phyloP scores from a whole-genome alignment of 2,888 invertebrate species.

The Dascillus cervinus region DNA sequence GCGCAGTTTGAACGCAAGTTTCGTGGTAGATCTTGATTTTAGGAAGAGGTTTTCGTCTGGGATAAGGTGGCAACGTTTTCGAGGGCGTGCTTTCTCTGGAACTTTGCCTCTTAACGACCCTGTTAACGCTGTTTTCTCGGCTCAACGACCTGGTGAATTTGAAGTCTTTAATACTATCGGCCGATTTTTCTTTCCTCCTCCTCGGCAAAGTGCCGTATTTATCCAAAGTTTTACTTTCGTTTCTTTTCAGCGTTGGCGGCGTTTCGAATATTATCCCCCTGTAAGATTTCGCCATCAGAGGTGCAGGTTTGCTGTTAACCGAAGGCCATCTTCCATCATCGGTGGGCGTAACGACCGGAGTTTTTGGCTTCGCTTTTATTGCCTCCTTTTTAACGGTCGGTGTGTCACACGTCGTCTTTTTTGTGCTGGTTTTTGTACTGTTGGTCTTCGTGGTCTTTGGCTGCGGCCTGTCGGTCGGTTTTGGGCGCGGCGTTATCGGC shows the following conservation, averaged over 20 bases:
- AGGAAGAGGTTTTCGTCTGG: constrained; percentile 40
- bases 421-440: constrained; percentile 7
- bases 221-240: constrained; percentile 49
- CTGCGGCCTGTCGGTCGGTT: constrained; percentile 52
- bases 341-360: constrained; percentile 54
- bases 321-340: constrained; percentile 69
- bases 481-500: constrained; percentile 33
- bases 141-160: constrained; percentile 17
- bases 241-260: constrained; percentile 10
- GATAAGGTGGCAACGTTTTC: constrained; percentile 41
- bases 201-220: constrained; percentile 74
- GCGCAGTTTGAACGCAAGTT: constrained; percentile 66
- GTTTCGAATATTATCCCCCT: constrained; percentile 36
- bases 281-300: constrained; percentile 34
- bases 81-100: constrained; percentile 28
- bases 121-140: constrained; percentile 22
- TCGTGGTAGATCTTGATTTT: constrained; percentile 75
- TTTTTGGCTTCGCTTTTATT: constrained; percentile 13
- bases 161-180: constrained; percentile 42
- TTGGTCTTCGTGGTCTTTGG: constrained; percentile 9
- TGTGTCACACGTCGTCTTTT: constrained; percentile 6
- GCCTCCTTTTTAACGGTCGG: constrained; percentile 8
- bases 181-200: constrained; percentile 58
- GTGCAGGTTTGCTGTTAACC: constrained; percentile 40
- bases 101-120: constrained; percentile 22